Percentiles rank a stretch among this genome's conserved stretches.
Conservation (phyloP, 2,888 invertebrate genomes). For the Hyppa rectilinea region DNA sequence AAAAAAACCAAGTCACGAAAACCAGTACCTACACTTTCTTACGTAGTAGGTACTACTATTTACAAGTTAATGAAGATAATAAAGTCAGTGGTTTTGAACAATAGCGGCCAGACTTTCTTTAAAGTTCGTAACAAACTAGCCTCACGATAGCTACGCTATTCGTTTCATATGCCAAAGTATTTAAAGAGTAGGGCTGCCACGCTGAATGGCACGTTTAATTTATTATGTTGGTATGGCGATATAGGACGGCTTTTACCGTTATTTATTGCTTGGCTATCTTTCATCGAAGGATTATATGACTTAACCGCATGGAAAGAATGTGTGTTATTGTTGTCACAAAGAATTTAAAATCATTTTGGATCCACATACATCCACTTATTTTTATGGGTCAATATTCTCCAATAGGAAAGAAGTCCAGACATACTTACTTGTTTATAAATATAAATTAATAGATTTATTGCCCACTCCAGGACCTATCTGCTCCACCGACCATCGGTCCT, state of each 20-base stretch:
- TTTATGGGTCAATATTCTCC: too few species aligned
- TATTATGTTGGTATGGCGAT: not conserved
- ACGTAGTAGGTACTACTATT: not conserved
- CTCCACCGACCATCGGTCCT: too few species aligned
- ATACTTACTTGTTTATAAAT: not conserved
- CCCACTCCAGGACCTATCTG: too few species aligned
- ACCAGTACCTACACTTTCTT: not conserved
- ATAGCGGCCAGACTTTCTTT: constrained; percentile 57
- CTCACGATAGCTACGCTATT: constrained; percentile 58
- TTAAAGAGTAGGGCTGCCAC: constrained; percentile 56
- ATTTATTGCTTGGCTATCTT: constrained; percentile 13
- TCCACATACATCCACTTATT: too few species aligned
- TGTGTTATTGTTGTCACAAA: not conserved
- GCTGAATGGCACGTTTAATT: constrained; percentile 1
- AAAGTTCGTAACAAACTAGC: constrained; percentile 64
- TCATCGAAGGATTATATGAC: constrained; percentile 10
- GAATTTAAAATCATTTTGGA: not conserved
- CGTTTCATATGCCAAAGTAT: constrained; percentile 55
- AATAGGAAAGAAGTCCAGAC: too few species aligned
- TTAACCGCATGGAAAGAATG: constrained; percentile 1
- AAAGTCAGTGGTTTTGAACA: constrained; percentile 47
- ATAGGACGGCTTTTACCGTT: constrained; percentile 6
- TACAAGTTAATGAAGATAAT: constrained; percentile 35
- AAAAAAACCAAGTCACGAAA: too few species aligned
- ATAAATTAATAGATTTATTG: not conserved